Base-by-base conservation (phyloP, 2,113 vertebrate genomes). In the Dasypus novemcinctus region DNA sequence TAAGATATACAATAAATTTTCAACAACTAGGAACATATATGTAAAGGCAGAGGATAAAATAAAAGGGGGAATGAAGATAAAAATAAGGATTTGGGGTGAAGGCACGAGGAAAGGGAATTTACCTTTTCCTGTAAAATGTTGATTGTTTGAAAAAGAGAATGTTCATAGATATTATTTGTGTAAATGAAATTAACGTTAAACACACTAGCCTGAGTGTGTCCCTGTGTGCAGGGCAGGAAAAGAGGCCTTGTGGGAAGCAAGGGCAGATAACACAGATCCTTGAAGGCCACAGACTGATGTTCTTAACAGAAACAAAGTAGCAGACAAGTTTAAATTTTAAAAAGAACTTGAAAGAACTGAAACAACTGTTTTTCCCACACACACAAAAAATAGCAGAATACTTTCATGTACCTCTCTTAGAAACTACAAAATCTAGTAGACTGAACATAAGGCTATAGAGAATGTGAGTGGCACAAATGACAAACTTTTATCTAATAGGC, bases 291-390 rank as follows among this genome's bases (percentile, higher is more conserved):
- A 59, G 21, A 18, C 36, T 2, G 10, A 17, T 43, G 38, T 49
- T 82, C 61, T 85, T 52, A 23, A 79, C 64, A 83, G 72, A 69
- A 72, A 57, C 20, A 63, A 86, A 59, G 14, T 57, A 68, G 21
- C 75, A 66, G n/a, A 78, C 52, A 20, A n/a, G 31, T 57, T 52
- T 46, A 63, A 75, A 4, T 38, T n/a, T 79, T 87, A 14, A 71
- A 90, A 94, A 85, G 33, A 68, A 59, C 54, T 87, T 7, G 63
- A 90, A 94, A 85, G 33, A 68, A 59, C 54, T 72, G 59, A n/a
- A 38, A 61, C 54, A 72, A 74, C 9, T 49, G 43, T 41, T 36
- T 38, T 84, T 25, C 33, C n/a, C 21, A 9, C 2, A 5, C 33
- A 31, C 21, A 9, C 46, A 59, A 54, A 54, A 81, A 75, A 54